Conservation (phyloP, 2,888 invertebrate species). For the Gibbula magus region DNA sequence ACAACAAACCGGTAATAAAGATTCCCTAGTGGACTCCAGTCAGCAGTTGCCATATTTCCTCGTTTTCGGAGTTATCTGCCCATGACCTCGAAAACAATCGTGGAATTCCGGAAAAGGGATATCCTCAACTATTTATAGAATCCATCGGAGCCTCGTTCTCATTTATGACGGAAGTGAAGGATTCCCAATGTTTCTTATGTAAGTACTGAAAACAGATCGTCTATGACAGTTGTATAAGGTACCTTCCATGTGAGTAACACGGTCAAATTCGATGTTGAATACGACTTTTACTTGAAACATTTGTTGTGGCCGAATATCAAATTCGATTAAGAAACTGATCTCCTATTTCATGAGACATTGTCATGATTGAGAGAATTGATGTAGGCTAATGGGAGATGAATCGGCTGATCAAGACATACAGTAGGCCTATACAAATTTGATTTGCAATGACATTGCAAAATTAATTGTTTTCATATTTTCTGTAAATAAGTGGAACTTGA, state of each 20-base stretch:
- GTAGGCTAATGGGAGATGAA: too few species aligned
- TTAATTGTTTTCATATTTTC: too few species aligned
- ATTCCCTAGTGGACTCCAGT: conserved; percentile 72
- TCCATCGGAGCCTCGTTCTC: neutral
- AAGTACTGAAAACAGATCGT: neutral
- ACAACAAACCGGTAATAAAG: conserved; percentile 66
- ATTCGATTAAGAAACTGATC: too few species aligned
- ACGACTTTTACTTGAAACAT: neutral
- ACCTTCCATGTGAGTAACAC: neutral
- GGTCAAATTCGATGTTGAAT: too few species aligned
- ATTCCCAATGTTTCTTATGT: neutral
- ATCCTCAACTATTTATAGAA: neutral
- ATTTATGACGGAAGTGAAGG: neutral
- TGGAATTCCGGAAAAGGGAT: neutral
- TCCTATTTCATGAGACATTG: too few species aligned
- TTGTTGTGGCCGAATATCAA: neutral
- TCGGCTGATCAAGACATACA: too few species aligned
- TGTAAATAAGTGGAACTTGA: too few species aligned
- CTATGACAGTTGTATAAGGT: too few species aligned
- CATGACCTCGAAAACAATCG: neutral
- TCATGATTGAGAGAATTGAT: too few species aligned
- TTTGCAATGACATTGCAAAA: too few species aligned
- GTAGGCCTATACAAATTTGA: too few species aligned
- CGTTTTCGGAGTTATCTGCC: neutral
- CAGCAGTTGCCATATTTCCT: conserved; percentile 68